phyloP scores from a whole-genome alignment of 2,797 vertebrate genomes.

The Hippocampus kuda region DNA sequence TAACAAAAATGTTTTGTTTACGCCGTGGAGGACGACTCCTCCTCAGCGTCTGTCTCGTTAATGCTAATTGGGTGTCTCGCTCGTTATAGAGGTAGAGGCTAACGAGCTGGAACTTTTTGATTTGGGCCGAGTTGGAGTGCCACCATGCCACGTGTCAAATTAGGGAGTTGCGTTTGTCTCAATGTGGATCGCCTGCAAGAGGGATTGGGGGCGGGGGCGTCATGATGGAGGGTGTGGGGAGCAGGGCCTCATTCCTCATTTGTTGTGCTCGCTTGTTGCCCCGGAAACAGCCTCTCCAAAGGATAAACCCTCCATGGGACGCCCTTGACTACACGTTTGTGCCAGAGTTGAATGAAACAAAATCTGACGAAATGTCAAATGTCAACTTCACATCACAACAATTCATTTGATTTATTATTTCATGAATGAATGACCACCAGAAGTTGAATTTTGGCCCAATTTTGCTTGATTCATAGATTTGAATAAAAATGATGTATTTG shows the following conservation, averaged over 20 bases:
- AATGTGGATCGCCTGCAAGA: background rate
- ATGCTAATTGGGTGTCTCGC: background rate
- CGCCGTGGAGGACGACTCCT: background rate
- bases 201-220: background rate
- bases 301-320: background rate
- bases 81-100: background rate
- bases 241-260: background rate
- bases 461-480: too few relatives aligned
- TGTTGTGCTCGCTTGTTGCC: background rate
- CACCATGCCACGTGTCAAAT: background rate
- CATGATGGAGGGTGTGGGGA: too few relatives aligned
- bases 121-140: background rate
- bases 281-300: background rate
- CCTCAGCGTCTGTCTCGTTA: conserved; percentile 2
- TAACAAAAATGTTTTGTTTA: conserved; percentile 3
- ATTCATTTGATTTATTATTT: too few relatives aligned
- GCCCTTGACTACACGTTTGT: background rate
- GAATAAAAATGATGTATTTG: background rate
- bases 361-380: background rate
- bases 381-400: background rate
- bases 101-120: conserved; percentile 2
- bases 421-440: too few relatives aligned
- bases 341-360: background rate
- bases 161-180: background rate
- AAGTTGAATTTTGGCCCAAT: too few relatives aligned